A percentile compares a stretch with the other conserved stretches of the same genome.
Conservation (phyloP, 1,140 invertebrate genomes). For the Euwallacea similis region DNA sequence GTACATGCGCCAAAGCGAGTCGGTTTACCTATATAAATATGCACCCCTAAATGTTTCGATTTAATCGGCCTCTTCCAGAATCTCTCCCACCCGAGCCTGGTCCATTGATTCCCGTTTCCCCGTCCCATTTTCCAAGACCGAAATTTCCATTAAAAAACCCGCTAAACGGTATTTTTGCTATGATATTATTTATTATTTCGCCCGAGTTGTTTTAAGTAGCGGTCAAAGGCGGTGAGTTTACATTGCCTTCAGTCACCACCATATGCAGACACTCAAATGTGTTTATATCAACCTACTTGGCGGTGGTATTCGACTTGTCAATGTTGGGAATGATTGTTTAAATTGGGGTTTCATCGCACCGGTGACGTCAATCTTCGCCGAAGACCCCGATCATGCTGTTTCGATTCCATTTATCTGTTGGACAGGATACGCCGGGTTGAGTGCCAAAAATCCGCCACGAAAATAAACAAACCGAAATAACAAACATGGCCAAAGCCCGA, state of each 20-base stretch:
- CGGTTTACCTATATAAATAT: no score
- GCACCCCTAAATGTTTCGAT: background rate
- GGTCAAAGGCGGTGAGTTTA: conserved; percentile 4
- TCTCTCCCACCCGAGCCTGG: conserved; percentile 56
- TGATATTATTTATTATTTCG: conserved; percentile 1
- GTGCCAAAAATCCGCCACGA: conserved; percentile 31
- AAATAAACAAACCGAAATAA: conserved; percentile 34
- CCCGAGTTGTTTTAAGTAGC: background rate
- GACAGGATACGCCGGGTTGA: background rate
- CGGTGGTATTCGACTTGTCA: background rate
- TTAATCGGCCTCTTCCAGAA: conserved; percentile 50
- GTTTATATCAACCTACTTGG: conserved; percentile 1
- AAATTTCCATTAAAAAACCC: conserved; percentile 53
- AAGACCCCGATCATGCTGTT: no score
- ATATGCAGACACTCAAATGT: conserved; percentile 11
- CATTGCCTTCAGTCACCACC: conserved; percentile 6
- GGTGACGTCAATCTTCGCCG: background rate
- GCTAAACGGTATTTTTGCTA: conserved; percentile 40
- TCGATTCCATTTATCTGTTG: no score
- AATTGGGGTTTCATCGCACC: background rate
- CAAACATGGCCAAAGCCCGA: conserved; percentile 24
- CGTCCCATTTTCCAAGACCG: conserved; percentile 58
- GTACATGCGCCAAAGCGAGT: no score
- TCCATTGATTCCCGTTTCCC: conserved; percentile 61
- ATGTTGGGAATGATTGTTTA: conserved; percentile 1